Base-by-base conservation (phyloP, 2,888 invertebrate species). In the Pilophorus perplexus region DNA sequence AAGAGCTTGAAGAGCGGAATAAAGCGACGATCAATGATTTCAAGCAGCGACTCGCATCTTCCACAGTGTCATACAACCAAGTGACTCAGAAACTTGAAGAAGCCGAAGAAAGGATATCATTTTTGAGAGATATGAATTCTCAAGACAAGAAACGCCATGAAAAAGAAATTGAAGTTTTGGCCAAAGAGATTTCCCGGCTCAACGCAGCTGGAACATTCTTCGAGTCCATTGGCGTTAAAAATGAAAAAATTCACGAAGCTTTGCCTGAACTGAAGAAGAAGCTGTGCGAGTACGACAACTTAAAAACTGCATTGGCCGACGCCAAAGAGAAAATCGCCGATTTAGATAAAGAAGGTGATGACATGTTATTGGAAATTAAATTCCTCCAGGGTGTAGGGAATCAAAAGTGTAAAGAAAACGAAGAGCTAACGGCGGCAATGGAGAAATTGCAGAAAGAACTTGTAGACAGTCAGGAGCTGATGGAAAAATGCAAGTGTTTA, bases 1-100 rank as follows among this genome's bases (percentile, higher is more conserved):
- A 40, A 22, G 50, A 66, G 18, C 44, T 68, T 27, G 68, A 68
- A 68, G 44, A 44, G 25, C 25, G 37, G 18, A 62, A 28, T 28
- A 33, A 46, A 20, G 3, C 27, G 14, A 48, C 18, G 4, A 20
- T 33, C 8, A 18, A 14, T 22, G 27, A 62, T 20, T 48, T 28
- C 20, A 62, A 46, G 28, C 62, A 46, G 10, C 28, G 62, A 1
- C 3, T 62, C n/a, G 44, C 62, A 3, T 3, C 46, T 8, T 16
- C 28, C 2, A 46, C 28, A 2, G n/a, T 28, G 12, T 46, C 48
- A 0, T 46, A 46, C 46, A 46, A 62, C 22, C 46, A 62, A 33
- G 18, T 44, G 25, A n/a, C 38, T 37, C 23, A 22, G 12, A 28
- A 62, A 28, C 22, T 62, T 12, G 62, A 62, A 33, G 46, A 28